Evolutionary conservation across 1,140 invertebrate species (phyloP), one percentile per base, ranked within the genome.

Genomic region (Drosophila sp.): DNA sequence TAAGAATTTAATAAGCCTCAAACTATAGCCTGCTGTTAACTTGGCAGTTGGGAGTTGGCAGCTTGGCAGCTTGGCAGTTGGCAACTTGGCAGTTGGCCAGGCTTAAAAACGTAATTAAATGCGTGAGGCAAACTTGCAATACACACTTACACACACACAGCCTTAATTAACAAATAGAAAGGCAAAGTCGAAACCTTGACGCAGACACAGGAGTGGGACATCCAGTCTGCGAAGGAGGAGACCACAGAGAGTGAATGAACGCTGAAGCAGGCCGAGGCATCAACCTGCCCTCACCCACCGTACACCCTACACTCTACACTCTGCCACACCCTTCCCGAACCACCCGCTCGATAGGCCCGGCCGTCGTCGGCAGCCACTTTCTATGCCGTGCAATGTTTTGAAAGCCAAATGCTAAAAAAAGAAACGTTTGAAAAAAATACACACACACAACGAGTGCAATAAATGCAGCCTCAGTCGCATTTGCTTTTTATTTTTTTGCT

Each of bases 131-230:
- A 70, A 59, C 46, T n/a, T n/a, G n/a, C n/a, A n/a, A n/a, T n/a
- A n/a, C n/a, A n/a, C n/a, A n/a, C n/a, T n/a, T 46, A 50, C n/a
- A n/a, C 58, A 45, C 4, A 36, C 51, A 50, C 14, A 59, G 53
- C 58, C 79, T 87, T 87, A 87, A 87, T 87, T 87, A 87, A 87
- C 82, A 87, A 87, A 89, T 89, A 79, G 71, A 87, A 89, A 87
- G 71, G 50, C 81, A 87, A 86, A 78, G 80, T 76, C 71, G 36
- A 36, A 87, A 78, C 83, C 82, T 89, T 89, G 79, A 64, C 72
- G 29, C 76, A 89, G 80, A 89, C 83, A 74, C 64, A 65, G 36
- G 59, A 25, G 40, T 62, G 38, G 50, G 53, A 11, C 34, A 29
- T 25, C 11, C 29, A 58, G 69, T 41, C 58, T 54, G 32, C 36